Evolutionary conservation across 2,888 invertebrate species (phyloP).

Genomic region (Lacanobia wlatinum): DNA sequence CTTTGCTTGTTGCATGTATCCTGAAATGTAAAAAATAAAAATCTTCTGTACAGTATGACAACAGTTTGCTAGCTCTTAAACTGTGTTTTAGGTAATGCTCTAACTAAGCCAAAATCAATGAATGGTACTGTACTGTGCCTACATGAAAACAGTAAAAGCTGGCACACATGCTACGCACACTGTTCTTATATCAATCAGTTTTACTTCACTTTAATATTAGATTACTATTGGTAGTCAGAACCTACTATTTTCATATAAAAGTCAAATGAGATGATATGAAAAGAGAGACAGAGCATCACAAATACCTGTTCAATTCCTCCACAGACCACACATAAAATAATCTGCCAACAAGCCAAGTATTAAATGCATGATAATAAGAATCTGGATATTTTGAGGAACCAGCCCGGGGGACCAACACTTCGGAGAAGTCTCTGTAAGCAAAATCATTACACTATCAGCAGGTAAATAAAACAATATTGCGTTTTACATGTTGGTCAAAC

Average conservation of each 20-base stretch:
- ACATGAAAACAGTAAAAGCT: not conserved
- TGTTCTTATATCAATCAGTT: not conserved
- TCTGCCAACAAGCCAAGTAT: slow-evolving; percentile 93
- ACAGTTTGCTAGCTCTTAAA: not conserved
- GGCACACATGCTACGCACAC: not conserved
- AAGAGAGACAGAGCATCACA: slow-evolving; percentile 44
- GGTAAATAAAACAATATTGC: not conserved
- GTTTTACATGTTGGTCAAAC: not conserved
- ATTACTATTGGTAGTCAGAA: not conserved
- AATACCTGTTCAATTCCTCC: slow-evolving; percentile 87
- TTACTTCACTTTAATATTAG: not conserved
- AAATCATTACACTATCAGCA: not conserved
- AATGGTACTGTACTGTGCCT: not conserved
- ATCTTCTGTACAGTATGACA: not conserved
- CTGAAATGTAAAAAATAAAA: slow-evolving; percentile 73
- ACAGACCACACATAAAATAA: slow-evolving; percentile 92
- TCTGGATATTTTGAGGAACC: slow-evolving; percentile 85
- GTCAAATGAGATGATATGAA: not conserved
- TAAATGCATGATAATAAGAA: slow-evolving; percentile 89
- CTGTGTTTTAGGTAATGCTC: not conserved
- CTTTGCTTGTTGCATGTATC: slow-evolving; percentile 88
- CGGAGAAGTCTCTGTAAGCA: slow-evolving; percentile 86
- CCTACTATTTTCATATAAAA: not conserved
- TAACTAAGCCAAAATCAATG: not conserved
- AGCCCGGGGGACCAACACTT: slow-evolving; percentile 88